phyloP scores from a whole-genome alignment of 2,113 vertebrate species.

The Recurvirostra avosetta region DNA sequence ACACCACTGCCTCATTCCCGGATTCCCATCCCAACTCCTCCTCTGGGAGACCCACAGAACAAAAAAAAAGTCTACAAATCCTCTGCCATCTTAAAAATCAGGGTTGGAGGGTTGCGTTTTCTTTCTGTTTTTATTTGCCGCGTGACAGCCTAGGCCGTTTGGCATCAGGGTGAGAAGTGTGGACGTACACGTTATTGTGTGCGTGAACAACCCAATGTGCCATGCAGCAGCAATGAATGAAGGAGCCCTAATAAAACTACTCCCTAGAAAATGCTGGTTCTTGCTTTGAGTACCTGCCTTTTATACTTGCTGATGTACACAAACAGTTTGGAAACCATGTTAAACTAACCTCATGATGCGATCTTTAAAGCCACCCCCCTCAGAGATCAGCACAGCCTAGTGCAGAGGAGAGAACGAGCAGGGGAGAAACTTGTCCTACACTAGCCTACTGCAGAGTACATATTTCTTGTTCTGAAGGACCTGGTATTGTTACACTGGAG shows the following conservation, averaged over 20 bases:
- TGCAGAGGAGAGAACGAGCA: not conserved
- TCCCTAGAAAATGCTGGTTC: not conserved
- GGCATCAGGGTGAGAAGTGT: not conserved
- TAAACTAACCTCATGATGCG: not conserved
- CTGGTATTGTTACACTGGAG: not conserved
- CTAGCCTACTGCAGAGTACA: not conserved
- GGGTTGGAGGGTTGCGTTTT: not conserved
- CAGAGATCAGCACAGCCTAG: not conserved
- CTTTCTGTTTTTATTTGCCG: not conserved
- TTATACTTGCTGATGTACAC: not conserved
- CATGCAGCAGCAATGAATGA: not conserved
- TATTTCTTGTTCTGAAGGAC: not conserved
- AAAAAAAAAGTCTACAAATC: not conserved
- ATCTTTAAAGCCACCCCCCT: not conserved
- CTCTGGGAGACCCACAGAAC: not conserved
- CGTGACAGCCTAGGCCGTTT: not conserved
- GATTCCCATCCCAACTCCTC: not conserved
- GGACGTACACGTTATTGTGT: rapidly evolving
- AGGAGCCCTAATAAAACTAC: not conserved
- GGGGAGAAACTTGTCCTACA: not conserved
- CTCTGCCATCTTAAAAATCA: not conserved
- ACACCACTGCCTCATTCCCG: not conserved
- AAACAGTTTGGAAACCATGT: not conserved
- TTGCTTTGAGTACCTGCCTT: not conserved
- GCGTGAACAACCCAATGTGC: not conserved